Evolutionary conservation across 2,113 vertebrate genomes (phyloP).

Genomic region (Amphiprion percula): DNA sequence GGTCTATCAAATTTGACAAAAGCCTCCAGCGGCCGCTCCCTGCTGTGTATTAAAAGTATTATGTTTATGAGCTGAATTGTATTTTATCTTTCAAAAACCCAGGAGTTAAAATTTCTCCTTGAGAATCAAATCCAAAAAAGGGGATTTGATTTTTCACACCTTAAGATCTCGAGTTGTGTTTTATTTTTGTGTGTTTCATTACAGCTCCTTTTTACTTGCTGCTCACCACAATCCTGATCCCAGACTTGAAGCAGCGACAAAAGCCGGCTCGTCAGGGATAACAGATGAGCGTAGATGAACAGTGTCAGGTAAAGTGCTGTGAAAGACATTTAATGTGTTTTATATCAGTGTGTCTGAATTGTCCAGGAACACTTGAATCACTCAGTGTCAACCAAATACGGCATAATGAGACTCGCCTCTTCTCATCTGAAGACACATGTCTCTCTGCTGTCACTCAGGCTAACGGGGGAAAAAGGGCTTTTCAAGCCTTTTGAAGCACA

Average conservation of each 20-base stretch:
- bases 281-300: slow-evolving; percentile 83
- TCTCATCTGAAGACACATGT: slow-evolving; percentile 83
- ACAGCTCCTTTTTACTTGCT: slow-evolving; percentile 47
- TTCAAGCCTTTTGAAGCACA: slow-evolving; percentile 75
- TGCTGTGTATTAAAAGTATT: slow-evolving; percentile 30
- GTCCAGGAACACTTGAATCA: slow-evolving; percentile 85
- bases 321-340: slow-evolving; percentile 87
- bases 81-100: slow-evolving; percentile 4
- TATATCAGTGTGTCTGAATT: slow-evolving; percentile 87
- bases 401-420: slow-evolving; percentile 84
- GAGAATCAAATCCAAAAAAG: slow-evolving; percentile 48
- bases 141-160: slow-evolving; percentile 38
- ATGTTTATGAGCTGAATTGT: slow-evolving; percentile 21
- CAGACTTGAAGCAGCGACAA: slow-evolving; percentile 70
- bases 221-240: slow-evolving; percentile 61
- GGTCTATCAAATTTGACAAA: slow-evolving; percentile 51
- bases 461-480: slow-evolving; percentile 73
- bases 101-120: slow-evolving; percentile 26
- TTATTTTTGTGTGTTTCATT: slow-evolving; percentile 57
- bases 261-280: slow-evolving; percentile 76
- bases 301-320: slow-evolving; percentile 86
- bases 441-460: slow-evolving; percentile 83
- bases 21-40: not conserved
- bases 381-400: slow-evolving; percentile 83
- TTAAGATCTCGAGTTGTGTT: slow-evolving; percentile 35